These are phyloP conservation scores for Tarsius wallacei DNA, from an alignment of 2,797 vertebrate species.

Conservation along the genomic window DNA sequence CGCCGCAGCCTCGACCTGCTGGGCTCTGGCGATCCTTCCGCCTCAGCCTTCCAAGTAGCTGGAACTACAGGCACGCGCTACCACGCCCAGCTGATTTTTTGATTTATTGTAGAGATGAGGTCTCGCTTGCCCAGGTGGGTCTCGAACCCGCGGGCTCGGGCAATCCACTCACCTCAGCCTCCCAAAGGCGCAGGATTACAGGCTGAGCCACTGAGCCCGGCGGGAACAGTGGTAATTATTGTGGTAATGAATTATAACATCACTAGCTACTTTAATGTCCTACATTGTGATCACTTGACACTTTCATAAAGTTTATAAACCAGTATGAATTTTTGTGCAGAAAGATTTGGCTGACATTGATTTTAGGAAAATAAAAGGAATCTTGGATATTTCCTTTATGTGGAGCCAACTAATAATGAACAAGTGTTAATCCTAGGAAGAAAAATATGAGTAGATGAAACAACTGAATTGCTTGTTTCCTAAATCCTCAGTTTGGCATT, in stretches of 20 bases:
- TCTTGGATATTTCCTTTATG: not conserved
- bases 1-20: too few species aligned
- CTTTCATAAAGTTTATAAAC: not conserved
- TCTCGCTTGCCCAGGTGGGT: too few species aligned
- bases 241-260: not conserved
- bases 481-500: not conserved
- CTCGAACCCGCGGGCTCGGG: too few species aligned
- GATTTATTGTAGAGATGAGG: too few species aligned
- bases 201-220: too few species aligned
- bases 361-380: not conserved
- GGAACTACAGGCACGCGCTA: too few species aligned
- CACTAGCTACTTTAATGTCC: not conserved
- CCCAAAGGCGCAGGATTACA: too few species aligned
- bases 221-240: not conserved
- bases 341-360: not conserved
- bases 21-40: too few species aligned
- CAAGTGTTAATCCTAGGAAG: not conserved
- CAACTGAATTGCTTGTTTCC: not conserved
- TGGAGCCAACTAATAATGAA: not conserved
- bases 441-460: not conserved
- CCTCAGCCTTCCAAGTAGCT: too few species aligned
- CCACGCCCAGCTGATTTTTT: too few species aligned
- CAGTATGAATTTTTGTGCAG: not conserved
- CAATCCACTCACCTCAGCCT: too few species aligned
- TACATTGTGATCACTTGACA: not conserved